These are phyloP conservation scores for Drosophila albomicans DNA, from an alignment of 1,140 invertebrate genomes.

Conservation along the genomic window DNA sequence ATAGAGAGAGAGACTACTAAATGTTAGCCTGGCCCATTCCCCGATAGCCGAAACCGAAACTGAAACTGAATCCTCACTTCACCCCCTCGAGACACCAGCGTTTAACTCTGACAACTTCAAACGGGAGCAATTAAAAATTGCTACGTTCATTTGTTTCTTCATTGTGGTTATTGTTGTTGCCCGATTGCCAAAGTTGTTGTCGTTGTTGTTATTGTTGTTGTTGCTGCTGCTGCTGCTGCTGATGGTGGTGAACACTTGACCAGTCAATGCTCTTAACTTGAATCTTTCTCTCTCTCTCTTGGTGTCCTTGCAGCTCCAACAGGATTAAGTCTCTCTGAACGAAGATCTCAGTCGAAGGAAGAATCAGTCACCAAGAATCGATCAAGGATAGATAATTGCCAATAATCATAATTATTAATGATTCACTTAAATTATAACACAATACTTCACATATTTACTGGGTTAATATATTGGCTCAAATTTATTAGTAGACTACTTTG, in stretches of 20 bases:
- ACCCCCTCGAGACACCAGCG: constrained; percentile 19
- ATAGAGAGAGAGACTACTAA: not conserved
- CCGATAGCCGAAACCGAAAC: constrained; percentile 27
- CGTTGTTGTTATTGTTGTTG: constrained; percentile 12
- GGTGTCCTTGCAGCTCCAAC: too few relatives aligned
- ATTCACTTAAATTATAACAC: too few relatives aligned
- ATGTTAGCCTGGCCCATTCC: constrained; percentile 38
- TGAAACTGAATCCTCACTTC: constrained; percentile 12
- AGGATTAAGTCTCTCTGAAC: too few relatives aligned
- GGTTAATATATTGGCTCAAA: too few relatives aligned
- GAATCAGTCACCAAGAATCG: too few relatives aligned
- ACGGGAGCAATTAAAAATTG: constrained; percentile 62
- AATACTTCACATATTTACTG: too few relatives aligned
- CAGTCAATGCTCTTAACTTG: constrained; percentile 19
- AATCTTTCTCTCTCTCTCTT: not conserved
- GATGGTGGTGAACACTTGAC: constrained; percentile 20
- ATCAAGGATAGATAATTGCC: too few relatives aligned
- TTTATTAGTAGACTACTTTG: too few relatives aligned
- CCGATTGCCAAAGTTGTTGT: constrained; percentile 7
- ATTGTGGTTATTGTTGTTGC: not conserved
- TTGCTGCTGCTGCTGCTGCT: too few relatives aligned
- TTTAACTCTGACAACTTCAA: constrained; percentile 42
- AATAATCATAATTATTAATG: too few relatives aligned
- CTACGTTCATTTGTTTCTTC: constrained; percentile 34
- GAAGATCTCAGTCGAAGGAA: too few relatives aligned